Percentiles rank a stretch among this genome's conserved stretches.
Conservation (phyloP, 2,113 vertebrate species). For the Toxotes chatareus region DNA sequence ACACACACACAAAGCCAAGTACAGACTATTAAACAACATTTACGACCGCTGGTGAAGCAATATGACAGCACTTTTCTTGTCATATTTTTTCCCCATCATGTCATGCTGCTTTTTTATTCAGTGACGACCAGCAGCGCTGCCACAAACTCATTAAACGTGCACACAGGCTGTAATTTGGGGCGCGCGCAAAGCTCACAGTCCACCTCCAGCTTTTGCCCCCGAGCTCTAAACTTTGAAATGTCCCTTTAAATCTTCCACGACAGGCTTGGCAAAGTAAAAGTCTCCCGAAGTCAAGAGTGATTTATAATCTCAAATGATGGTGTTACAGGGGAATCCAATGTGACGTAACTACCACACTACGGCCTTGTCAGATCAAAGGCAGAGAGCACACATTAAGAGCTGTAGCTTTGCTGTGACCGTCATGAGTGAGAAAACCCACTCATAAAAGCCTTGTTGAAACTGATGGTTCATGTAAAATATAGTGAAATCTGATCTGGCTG, state of each 20-base stretch:
- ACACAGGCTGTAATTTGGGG: conserved; percentile 56
- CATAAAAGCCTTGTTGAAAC: conserved; percentile 60
- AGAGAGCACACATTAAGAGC: conserved; percentile 44
- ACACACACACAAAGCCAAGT: conserved; percentile 37
- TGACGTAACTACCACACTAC: conserved; percentile 43
- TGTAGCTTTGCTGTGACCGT: conserved; percentile 58
- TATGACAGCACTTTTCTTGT: conserved; percentile 66
- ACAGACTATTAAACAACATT: conserved; percentile 74
- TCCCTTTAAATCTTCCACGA: conserved; percentile 66
- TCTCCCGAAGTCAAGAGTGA: conserved; percentile 47
- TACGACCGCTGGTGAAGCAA: conserved; percentile 57
- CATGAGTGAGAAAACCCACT: conserved; percentile 48
- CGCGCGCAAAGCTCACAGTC: conserved; percentile 34
- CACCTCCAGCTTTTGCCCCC: conserved; percentile 27
- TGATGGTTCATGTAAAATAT: conserved; percentile 52
- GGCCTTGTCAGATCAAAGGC: conserved; percentile 65
- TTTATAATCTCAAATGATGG: conserved; percentile 54
- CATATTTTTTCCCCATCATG: conserved; percentile 64
- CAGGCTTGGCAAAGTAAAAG: conserved; percentile 52
- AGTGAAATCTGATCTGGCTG: conserved; percentile 65
- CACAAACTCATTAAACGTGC: conserved; percentile 70
- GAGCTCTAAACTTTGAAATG: conserved; percentile 49
- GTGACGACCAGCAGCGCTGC: conserved; percentile 48
- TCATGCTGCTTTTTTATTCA: conserved; percentile 60
- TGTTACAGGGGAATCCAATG: conserved; percentile 39